Percentiles rank a stretch among this genome's conserved stretches.
These are phyloP conservation scores for Sminthurinus aureus DNA, from an alignment of 2,888 invertebrate genomes.

Conservation along the genomic window DNA sequence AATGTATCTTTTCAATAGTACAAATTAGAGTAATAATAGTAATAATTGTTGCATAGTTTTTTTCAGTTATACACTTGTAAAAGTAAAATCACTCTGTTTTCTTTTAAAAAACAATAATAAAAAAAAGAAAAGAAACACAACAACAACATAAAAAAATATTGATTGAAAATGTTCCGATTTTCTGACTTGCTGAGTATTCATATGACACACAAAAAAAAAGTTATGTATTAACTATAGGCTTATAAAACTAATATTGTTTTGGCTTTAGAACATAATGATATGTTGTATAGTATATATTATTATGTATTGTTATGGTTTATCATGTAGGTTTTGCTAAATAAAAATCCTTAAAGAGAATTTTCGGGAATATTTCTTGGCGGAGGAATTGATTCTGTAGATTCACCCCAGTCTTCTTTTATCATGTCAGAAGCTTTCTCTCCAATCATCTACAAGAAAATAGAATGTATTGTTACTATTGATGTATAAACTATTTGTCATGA, in stretches of 20 bases:
- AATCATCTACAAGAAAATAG: slow-evolving; percentile 68
- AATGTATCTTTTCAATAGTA: too few species aligned
- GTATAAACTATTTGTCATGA: too few species aligned
- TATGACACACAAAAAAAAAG: slow-evolving; percentile 10
- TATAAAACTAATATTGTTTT: not conserved
- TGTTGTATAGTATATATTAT: too few species aligned
- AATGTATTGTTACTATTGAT: too few species aligned
- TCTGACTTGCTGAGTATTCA: slow-evolving; percentile 20
- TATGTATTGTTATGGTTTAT: slow-evolving; percentile 1
- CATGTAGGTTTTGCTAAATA: not conserved
- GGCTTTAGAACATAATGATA: too few species aligned
- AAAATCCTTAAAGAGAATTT: not conserved
- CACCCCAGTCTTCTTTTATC: slow-evolving; percentile 68
- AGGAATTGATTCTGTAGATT: not conserved
- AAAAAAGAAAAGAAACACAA: too few species aligned
- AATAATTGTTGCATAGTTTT: too few species aligned
- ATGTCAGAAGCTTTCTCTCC: slow-evolving; percentile 80
- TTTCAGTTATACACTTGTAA: too few species aligned
- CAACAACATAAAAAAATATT: too few species aligned
- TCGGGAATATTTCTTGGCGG: not conserved
- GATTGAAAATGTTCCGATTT: not conserved
- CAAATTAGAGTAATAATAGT: too few species aligned
- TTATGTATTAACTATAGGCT: not conserved
- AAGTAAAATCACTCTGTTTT: too few species aligned
- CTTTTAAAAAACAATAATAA: too few species aligned